Base-by-base conservation (phyloP, 2,888 invertebrate species). In the Hypomecis punctinalis region DNA sequence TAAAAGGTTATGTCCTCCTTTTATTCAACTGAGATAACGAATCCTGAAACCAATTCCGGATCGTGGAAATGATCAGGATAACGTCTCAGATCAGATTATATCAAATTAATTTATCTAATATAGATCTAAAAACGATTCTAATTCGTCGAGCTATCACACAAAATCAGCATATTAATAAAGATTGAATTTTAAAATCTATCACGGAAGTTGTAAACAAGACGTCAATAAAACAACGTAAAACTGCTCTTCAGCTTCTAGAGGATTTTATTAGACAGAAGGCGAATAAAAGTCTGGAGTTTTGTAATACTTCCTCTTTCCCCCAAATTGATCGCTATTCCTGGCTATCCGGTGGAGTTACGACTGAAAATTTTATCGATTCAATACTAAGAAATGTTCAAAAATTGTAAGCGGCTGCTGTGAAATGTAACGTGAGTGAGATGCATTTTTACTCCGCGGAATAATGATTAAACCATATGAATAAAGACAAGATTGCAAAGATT, bases 201-300 rank as follows among this genome's bases (percentile, higher is more conserved):
- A 37, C 23, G 45, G 59, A 43, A 60, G 42, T n/a, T 36, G 39
- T 39, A 36, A 47, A 47, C 47, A 10, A n/a, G 11, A 23, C 23
- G 10, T 48, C n/a, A 48, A n/a, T 48, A 49, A 51, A 51, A 37
- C 39, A 5, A 39, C 5, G 23, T 40, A 33, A 23, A 52, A 42
- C 40, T 23, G n/a, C 13, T 23, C 13, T 52, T 52, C 10, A 42
- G 6, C 11, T 42, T 37, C 55, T n/a, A 43, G 43, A 47, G 35
- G 23, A 37, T 60, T 52, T 55, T 60, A 61, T 49, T 55, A 45
- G 37, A 45, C 43, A 49, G 43, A 42, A 40, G 39, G 42, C 49
- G n/a, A 9, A 55, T 61, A 45, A 55, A 61, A 55, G 55, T 51
- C 49, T 45, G 45, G n/a, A 23, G 48, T 48, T 55, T 51, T 37